These are phyloP conservation scores for Saccopteryx leptura DNA, from an alignment of 2,113 vertebrate species.

Conservation along the genomic window DNA sequence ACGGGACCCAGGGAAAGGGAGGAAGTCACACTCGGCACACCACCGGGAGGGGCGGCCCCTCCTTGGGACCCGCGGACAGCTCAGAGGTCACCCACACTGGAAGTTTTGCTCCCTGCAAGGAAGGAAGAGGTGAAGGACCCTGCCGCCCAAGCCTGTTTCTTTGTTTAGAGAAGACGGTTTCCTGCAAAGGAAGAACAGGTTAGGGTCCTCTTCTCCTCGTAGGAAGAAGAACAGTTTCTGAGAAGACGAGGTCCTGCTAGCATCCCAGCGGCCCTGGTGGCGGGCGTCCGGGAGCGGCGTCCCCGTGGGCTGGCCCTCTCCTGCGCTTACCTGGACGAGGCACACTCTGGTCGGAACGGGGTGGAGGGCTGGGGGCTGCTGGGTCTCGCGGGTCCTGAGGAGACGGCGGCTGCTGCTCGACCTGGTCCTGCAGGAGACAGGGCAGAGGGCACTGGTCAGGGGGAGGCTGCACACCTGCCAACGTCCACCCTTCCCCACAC, in stretches of 20 bases:
- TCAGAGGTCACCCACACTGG: fast-evolving
- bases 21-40: no score
- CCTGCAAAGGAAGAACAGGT: neutral
- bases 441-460: constrained; percentile 61
- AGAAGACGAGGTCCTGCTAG: fast-evolving
- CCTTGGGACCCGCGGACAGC: neutral
- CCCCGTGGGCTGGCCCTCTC: no score
- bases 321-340: constrained; percentile 92
- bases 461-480: neutral
- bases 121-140: no score
- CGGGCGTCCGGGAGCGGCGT: no score
- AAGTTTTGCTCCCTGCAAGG: neutral
- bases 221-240: neutral
- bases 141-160: neutral
- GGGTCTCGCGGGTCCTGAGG: constrained; percentile 90
- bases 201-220: fast-evolving
- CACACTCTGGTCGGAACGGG: constrained; percentile 88
- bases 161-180: no score
- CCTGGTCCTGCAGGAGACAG: constrained; percentile 91
- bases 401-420: constrained; percentile 93
- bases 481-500: neutral
- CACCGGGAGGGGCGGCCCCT: neutral
- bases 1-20: no score
- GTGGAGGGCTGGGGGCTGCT: constrained; percentile 91
- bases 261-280: no score